Evolutionary conservation across 2,888 invertebrate species (phyloP).

Genomic region (Mimachlamys varia): DNA sequence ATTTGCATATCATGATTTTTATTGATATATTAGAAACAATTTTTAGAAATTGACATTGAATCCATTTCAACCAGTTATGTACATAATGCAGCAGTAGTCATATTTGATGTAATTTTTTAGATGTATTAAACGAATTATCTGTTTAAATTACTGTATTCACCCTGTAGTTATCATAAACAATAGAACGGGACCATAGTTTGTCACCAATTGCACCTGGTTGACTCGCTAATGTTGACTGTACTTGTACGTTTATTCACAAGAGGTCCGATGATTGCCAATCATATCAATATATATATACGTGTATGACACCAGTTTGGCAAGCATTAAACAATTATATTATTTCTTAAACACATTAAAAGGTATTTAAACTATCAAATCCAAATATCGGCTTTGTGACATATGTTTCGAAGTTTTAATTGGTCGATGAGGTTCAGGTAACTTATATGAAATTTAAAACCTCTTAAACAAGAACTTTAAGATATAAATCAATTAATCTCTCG

Average conservation of each 20-base stretch:
- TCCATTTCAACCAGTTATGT: too few species aligned
- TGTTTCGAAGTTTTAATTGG: conserved; percentile 28
- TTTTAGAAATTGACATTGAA: too few species aligned
- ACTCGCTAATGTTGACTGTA: conserved; percentile 1
- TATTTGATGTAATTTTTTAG: not conserved
- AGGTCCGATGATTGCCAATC: not conserved
- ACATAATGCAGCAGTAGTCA: too few species aligned
- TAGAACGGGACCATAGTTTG: not conserved
- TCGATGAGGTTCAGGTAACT: not conserved
- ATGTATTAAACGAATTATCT: too few species aligned
- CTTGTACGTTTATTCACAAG: not conserved
- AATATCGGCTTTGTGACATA: conserved; percentile 33
- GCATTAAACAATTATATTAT: not conserved
- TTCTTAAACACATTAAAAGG: conserved; percentile 27
- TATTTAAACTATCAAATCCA: conserved; percentile 18
- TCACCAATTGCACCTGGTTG: conserved; percentile 7
- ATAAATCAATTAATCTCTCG: conserved; percentile 29
- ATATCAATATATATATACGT: not conserved
- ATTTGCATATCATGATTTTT: too few species aligned
- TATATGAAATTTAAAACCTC: not conserved
- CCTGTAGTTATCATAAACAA: not conserved
- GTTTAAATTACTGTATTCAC: not conserved
- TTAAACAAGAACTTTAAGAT: conserved; percentile 12
- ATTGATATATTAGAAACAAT: too few species aligned
- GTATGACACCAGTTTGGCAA: conserved; percentile 25